Base-by-base conservation (phyloP, 2,113 vertebrate species). In the Fulica atra region DNA sequence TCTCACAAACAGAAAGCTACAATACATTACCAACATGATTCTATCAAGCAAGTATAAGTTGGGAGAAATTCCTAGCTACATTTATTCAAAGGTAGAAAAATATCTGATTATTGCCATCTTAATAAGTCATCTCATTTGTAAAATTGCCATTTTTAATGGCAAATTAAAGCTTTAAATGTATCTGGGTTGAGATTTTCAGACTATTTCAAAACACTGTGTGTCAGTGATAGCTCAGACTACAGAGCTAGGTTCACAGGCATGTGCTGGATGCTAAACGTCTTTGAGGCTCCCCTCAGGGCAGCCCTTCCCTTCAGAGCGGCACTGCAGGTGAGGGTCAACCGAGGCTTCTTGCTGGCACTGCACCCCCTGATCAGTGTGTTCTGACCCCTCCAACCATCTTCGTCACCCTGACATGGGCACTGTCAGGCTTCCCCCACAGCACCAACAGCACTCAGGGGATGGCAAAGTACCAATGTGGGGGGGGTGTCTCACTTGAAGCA, bases 321-420 rank as follows among this genome's bases (percentile, higher is more conserved):
- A 11, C 50, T 3, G 4, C 10, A 1, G 35, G 20, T 14, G 46
- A 61, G 25, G 7, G 15, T 61, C 51, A 33, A n/a, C 25, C 25
- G 0, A 4, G 19, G 11, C 24, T 56, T 40, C 3, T 2, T 21
- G 31, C 25, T 56, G 25, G 17, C 1, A 2, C 21, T 6, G 3
- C 0, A 1, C 12, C 16, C 51, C 24, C 13, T 0, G 1, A 11
- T 4, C 4, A 2, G 2, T 7, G 4, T 0, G 0, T 26, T 68
- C 29, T 61, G 66, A 25, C 9, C 16, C 24, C 16, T 26, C 38
- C 53, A 68, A 46, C 0, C 0, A 38, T n/a, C 51, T 40, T 65
- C 35, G 6, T 7, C 11, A 61, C 24, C n/a, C n/a, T 66, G 66
- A 24, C 8, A 16, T 1, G 5, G 36, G 10, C 2, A 0, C 35